Conservation (phyloP, 2,113 vertebrate genomes). For the Melanerpes formicivorus region DNA sequence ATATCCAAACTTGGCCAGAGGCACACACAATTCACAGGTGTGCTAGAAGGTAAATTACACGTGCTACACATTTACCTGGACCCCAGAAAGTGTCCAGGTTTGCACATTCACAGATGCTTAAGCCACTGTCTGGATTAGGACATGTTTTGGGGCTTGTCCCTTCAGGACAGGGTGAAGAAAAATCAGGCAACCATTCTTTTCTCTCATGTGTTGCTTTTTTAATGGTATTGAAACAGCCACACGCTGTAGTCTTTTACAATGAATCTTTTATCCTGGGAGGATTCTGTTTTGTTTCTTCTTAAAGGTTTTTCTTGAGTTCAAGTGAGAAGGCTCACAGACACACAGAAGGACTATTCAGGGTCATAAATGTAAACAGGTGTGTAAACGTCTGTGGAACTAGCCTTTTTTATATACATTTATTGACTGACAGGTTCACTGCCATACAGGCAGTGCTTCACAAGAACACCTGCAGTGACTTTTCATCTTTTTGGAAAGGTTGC, state of each 20-base stretch:
- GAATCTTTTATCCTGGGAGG: not conserved
- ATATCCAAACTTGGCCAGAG: too few species aligned
- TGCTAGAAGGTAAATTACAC: too few species aligned
- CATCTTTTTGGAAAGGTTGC: not conserved
- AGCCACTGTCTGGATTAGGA: too few species aligned
- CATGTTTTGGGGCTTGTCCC: too few species aligned
- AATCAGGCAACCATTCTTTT: not conserved
- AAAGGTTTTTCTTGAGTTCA: not conserved
- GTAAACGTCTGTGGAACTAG: not conserved
- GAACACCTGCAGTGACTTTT: not conserved
- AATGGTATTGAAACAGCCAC: not conserved
- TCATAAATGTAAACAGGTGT: constrained; percentile 35
- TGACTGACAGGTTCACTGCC: not conserved
- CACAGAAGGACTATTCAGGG: not conserved
- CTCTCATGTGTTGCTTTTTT: not conserved
- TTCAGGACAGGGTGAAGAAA: not conserved
- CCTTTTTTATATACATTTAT: constrained; percentile 21
- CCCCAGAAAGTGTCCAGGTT: too few species aligned
- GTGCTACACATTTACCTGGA: too few species aligned
- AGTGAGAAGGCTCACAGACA: not conserved
- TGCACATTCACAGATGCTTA: too few species aligned
- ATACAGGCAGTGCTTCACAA: not conserved
- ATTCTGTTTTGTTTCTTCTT: constrained; percentile 29
- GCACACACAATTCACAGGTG: too few species aligned
- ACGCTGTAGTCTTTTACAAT: not conserved